phyloP scores from a whole-genome alignment of 2,797 vertebrate species.

The Notamacropus eugenii region DNA sequence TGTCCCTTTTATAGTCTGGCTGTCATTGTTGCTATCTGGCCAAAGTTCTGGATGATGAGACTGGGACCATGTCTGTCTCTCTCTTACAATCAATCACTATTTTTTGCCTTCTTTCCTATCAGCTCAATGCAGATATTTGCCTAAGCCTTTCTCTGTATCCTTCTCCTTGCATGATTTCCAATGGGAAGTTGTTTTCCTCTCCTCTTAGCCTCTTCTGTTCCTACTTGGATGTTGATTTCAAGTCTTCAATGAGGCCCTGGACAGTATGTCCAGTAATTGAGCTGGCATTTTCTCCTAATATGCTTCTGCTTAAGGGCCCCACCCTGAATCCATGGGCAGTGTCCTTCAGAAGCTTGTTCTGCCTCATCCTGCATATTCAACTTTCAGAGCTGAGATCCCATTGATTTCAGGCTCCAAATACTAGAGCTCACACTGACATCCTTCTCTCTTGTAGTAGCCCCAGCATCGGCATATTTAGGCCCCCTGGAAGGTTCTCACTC shows the following conservation, averaged over 20 bases:
- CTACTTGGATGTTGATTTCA: background rate
- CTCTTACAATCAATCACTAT: background rate
- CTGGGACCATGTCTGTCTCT: background rate
- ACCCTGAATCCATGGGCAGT: background rate
- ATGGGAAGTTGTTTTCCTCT: background rate
- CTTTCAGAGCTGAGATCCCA: background rate
- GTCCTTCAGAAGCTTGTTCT: background rate
- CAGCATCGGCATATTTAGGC: background rate
- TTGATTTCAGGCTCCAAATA: background rate
- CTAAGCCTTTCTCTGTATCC: background rate
- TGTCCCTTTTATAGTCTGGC: background rate
- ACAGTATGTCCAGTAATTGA: background rate
- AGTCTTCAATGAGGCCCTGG: background rate
- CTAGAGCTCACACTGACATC: background rate
- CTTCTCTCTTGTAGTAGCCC: background rate
- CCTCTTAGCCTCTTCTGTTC: background rate
- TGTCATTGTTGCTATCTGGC: background rate
- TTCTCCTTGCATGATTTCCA: background rate
- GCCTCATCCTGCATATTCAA: background rate
- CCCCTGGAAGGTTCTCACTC: background rate
- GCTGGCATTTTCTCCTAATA: background rate
- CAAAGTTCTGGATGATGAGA: background rate
- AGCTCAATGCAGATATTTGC: background rate
- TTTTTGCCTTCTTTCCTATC: background rate
- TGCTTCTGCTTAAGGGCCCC: background rate